phyloP scores from a whole-genome alignment of 2,113 vertebrate species.

The Nothoprocta pentlandii region DNA sequence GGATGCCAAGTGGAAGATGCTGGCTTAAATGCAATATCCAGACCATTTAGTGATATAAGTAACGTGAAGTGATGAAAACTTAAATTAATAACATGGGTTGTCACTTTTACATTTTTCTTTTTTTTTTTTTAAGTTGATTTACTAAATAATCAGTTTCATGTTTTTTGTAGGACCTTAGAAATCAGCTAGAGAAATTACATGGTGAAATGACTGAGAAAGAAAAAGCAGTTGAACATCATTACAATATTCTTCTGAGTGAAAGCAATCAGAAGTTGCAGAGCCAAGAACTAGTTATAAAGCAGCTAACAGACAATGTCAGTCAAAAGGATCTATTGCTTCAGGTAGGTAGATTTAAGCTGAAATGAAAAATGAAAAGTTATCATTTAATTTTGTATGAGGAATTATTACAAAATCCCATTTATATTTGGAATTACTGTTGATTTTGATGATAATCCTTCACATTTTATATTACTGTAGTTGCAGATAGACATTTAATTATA shows the following conservation, averaged over 20 bases:
- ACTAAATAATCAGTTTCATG: constrained; percentile 15
- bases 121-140: not conserved
- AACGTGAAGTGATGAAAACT: not conserved
- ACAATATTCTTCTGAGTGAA: constrained; percentile 82
- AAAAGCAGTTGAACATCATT: constrained; percentile 82
- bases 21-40: not conserved
- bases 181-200: constrained; percentile 90
- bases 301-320: constrained; percentile 79
- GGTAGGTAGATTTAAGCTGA: constrained; percentile 72
- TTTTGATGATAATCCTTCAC: constrained; percentile 20
- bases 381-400: not conserved
- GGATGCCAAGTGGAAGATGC: not conserved
- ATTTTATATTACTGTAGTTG: constrained; percentile 11
- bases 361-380: constrained; percentile 24
- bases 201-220: constrained; percentile 86
- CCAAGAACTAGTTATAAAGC: constrained; percentile 84
- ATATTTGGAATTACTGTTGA: constrained; percentile 26
- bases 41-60: not conserved
- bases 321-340: constrained; percentile 88
- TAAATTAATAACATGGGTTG: not conserved
- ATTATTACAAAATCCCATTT: not conserved
- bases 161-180: constrained; percentile 85
- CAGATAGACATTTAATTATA: constrained; percentile 24
- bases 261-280: constrained; percentile 81
- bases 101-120: constrained; percentile 22